Conservation (phyloP, 2,113 vertebrate species). For the Brachyhypopomus gauderio region DNA sequence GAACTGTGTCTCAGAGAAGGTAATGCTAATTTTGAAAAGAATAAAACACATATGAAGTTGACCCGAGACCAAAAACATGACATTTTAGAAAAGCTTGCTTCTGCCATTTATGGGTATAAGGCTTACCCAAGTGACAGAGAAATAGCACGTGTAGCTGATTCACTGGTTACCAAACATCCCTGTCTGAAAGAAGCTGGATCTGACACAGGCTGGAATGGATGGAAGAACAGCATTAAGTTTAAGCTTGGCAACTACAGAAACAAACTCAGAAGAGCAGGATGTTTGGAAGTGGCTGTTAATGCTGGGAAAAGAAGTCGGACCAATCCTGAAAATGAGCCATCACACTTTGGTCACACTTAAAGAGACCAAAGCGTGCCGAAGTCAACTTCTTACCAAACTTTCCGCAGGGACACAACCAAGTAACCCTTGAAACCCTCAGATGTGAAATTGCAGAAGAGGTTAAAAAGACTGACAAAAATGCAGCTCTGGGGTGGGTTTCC, state of each 20-base stretch:
- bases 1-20: constrained; percentile 57
- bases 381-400: constrained; percentile 54
- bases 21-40: constrained; percentile 53
- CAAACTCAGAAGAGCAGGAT: constrained; percentile 48
- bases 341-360: too few relatives aligned
- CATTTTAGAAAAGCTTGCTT: constrained; percentile 52
- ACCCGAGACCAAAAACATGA: constrained; percentile 52
- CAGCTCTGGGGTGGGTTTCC: too few relatives aligned
- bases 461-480: constrained; percentile 45
- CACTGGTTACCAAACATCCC: constrained; percentile 51
- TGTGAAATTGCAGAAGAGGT: constrained; percentile 50
- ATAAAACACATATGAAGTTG: constrained; percentile 34
- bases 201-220: constrained; percentile 53
- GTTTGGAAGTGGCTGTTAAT: too few relatives aligned
- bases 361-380: constrained; percentile 46
- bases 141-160: constrained; percentile 39
- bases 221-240: constrained; percentile 52
- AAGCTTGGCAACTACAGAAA: constrained; percentile 54
- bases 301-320: too few relatives aligned
- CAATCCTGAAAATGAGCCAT: too few relatives aligned
- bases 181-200: constrained; percentile 51
- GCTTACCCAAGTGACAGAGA: constrained; percentile 54
- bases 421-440: constrained; percentile 45
- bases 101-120: constrained; percentile 52
- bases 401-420: constrained; percentile 47